Evolutionary conservation across 2,888 invertebrate genomes (phyloP).

Genomic region (Galerucella nymphaeae): DNA sequence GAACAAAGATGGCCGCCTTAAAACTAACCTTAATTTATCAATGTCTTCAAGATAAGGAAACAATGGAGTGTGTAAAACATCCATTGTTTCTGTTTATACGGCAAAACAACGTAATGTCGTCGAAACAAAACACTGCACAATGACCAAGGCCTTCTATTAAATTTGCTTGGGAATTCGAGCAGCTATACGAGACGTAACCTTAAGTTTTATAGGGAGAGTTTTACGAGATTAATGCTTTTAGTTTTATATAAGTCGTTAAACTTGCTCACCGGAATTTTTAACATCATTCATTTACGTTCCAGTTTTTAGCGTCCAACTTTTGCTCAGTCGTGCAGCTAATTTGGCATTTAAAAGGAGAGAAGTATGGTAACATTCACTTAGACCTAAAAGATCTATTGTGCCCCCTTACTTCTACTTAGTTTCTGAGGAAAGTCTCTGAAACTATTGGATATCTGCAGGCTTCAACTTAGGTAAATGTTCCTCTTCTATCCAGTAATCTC

Average conservation of each 20-base stretch:
- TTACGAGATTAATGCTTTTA: slow-evolving; percentile 51
- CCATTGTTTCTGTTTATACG: slow-evolving; percentile 65
- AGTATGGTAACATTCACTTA: too few species aligned
- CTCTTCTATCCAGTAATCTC: too few species aligned
- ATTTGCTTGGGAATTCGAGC: slow-evolving; percentile 58
- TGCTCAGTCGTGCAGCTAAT: too few species aligned
- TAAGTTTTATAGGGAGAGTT: slow-evolving; percentile 55
- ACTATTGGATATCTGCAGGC: too few species aligned
- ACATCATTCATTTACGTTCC: background rate
- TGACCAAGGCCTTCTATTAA: slow-evolving; percentile 63
- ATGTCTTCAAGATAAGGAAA: slow-evolving; percentile 67
- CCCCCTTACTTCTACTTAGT: too few species aligned
- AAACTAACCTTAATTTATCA: slow-evolving; percentile 67
- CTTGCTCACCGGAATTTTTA: slow-evolving; percentile 36
- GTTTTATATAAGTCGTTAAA: slow-evolving; percentile 47
- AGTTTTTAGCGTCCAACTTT: background rate
- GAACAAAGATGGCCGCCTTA: slow-evolving; percentile 65
- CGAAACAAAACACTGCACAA: slow-evolving; percentile 62
- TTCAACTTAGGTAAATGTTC: too few species aligned
- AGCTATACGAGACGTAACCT: slow-evolving; percentile 53
- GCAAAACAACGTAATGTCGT: slow-evolving; percentile 63
- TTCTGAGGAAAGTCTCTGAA: too few species aligned
- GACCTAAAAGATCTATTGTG: too few species aligned
- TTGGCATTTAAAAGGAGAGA: too few species aligned
- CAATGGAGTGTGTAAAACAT: slow-evolving; percentile 67